Conservation (phyloP, 2,113 vertebrate genomes). For the Siniperca chuatsi region DNA sequence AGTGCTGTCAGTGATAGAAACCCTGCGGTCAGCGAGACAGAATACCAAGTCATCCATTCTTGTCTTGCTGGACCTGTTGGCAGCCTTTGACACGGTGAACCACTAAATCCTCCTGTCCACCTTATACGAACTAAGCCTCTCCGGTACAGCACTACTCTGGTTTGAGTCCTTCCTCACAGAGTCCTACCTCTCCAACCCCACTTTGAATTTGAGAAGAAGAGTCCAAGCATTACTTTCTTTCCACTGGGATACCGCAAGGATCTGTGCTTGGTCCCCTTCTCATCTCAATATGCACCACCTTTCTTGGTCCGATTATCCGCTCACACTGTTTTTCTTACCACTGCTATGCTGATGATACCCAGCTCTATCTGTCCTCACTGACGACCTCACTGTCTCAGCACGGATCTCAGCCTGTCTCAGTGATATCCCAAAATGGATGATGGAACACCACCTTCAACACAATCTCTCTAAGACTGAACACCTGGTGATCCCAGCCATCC, state of each 20-base stretch:
- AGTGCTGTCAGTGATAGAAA: slow-evolving; percentile 1
- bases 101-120: neutral
- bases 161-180: neutral
- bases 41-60: neutral
- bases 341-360: neutral
- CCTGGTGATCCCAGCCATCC: neutral
- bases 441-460: neutral
- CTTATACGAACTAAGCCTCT: neutral
- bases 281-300: neutral
- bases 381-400: neutral
- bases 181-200: too few relatives aligned
- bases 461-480: neutral
- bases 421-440: too few relatives aligned
- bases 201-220: neutral
- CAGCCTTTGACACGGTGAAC: neutral
- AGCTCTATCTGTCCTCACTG: neutral
- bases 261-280: neutral
- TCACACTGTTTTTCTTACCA: neutral
- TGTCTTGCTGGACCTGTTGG: neutral
- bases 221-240: neutral
- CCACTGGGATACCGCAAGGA: neutral
- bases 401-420: neutral
- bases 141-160: neutral
- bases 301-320: neutral
- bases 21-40: neutral